Conservation (phyloP, 2,888 invertebrate species). For the Lumbricus terrestris region DNA sequence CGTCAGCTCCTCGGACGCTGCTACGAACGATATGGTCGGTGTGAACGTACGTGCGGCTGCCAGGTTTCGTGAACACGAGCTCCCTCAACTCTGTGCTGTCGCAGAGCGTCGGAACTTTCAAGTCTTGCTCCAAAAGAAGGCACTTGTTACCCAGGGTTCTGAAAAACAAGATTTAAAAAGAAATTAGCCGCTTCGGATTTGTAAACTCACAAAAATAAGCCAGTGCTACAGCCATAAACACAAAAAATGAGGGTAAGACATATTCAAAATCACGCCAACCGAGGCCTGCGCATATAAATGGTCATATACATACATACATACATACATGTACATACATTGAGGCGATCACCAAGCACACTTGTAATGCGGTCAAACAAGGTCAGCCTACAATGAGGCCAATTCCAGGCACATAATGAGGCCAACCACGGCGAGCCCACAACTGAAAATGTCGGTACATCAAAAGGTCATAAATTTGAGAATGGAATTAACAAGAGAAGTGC, state of each 20-base stretch:
- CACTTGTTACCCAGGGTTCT: background rate
- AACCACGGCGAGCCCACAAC: background rate
- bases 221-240: too few relatives aligned
- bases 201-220: background rate
- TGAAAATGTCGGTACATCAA: background rate
- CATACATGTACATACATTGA: too few relatives aligned
- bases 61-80: background rate
- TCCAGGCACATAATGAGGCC: too few relatives aligned
- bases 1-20: too few relatives aligned
- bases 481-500: background rate
- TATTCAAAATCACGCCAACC: too few relatives aligned
- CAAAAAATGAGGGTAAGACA: too few relatives aligned
- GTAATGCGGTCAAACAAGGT: too few relatives aligned
- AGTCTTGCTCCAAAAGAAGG: background rate
- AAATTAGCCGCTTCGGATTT: background rate
- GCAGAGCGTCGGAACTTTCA: background rate
- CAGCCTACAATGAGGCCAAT: too few relatives aligned
- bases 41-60: slow-evolving; percentile 61
- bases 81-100: background rate
- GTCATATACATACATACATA: too few relatives aligned
- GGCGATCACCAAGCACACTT: too few relatives aligned
- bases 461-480: background rate
- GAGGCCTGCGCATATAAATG: too few relatives aligned
- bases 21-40: slow-evolving; percentile 61
- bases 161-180: background rate